Evolutionary conservation across 2,113 vertebrate genomes (phyloP).

Genomic region (Chaetops frenatus): DNA sequence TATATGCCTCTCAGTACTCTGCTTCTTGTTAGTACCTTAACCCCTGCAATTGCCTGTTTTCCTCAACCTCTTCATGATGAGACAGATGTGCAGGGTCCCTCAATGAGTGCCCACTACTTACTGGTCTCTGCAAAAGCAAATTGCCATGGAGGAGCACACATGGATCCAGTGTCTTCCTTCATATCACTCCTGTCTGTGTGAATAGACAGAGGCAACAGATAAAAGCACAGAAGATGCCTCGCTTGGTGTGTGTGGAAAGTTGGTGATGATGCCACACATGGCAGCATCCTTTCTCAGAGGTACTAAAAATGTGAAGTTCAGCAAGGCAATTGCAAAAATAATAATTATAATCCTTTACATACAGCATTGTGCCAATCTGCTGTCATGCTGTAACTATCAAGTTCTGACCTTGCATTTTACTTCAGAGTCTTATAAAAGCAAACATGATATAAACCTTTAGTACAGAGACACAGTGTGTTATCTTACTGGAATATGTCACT

Average conservation of each 20-base stretch:
- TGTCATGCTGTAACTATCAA: not conserved
- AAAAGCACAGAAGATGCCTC: not conserved
- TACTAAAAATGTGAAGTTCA: not conserved
- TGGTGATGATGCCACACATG: not conserved
- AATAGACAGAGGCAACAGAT: not conserved
- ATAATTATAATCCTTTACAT: not conserved
- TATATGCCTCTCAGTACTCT: not conserved
- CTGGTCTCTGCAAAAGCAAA: not conserved
- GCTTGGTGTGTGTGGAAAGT: not conserved
- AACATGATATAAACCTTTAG: not conserved
- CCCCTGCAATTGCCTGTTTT: not conserved
- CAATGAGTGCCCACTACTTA: not conserved
- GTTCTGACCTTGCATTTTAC: not conserved
- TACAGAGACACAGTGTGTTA: not conserved
- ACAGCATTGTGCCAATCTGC: not conserved
- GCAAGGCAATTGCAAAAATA: not conserved
- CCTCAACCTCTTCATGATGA: not conserved
- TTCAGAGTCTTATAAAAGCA: not conserved
- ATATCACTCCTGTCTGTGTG: not conserved
- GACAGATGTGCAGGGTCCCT: not conserved
- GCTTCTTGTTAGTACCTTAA: not conserved
- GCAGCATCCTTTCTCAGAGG: not conserved
- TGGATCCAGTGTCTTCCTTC: not conserved
- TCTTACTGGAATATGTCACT: not conserved
- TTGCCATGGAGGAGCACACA: fast-evolving